Evolutionary conservation across 2,113 vertebrate species (phyloP).

Genomic region (Nothoprocta pentlandii): DNA sequence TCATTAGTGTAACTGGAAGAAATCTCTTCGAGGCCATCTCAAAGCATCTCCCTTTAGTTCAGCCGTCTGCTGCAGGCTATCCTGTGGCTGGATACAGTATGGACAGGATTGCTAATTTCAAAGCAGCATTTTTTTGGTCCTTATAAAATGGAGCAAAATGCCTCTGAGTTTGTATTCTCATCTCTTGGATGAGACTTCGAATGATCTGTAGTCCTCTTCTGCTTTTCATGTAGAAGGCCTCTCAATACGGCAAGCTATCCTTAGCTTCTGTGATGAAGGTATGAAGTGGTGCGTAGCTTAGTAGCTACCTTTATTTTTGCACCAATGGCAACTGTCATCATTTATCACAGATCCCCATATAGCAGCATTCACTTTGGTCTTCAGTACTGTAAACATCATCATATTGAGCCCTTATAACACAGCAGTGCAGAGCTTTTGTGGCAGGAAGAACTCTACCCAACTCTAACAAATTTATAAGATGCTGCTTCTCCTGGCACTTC

Average conservation of each 20-base stretch:
- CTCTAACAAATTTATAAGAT: background rate
- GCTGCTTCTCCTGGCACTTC: background rate
- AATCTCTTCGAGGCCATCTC: background rate
- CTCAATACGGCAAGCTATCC: background rate
- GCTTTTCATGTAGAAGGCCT: background rate
- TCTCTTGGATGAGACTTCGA: background rate
- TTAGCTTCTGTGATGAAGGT: background rate
- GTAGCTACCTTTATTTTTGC: background rate
- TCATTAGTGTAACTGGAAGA: background rate
- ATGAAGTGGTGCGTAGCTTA: background rate
- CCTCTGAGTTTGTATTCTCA: background rate
- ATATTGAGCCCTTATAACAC: background rate
- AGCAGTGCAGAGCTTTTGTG: background rate
- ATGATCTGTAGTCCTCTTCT: background rate
- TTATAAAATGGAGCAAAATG: background rate
- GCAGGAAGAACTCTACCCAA: background rate
- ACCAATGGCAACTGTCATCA: background rate
- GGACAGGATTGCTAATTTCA: background rate
- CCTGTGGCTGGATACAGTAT: background rate
- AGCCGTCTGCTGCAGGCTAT: background rate
- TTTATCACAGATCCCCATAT: background rate
- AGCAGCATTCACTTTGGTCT: background rate
- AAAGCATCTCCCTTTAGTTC: background rate
- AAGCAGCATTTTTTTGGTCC: background rate
- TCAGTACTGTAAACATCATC: rapidly evolving